Conservation (phyloP, 2,113 vertebrate species). For the Vulpes vulpes region DNA sequence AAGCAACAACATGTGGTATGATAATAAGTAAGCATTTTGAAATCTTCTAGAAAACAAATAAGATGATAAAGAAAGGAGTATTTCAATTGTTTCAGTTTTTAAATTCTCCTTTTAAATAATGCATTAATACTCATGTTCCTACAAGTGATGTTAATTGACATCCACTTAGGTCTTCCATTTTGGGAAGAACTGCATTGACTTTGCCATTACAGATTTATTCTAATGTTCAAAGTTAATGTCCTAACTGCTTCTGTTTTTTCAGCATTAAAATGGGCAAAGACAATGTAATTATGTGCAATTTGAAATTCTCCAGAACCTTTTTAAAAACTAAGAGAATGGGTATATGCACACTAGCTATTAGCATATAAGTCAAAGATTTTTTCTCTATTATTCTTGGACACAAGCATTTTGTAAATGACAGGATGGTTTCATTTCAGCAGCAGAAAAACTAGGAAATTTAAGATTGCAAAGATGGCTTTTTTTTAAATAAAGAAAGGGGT, state of each 20-base stretch:
- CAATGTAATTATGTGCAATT: slow-evolving; percentile 5
- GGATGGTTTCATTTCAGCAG: not conserved
- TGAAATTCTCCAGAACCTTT: not conserved
- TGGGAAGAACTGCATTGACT: slow-evolving; percentile 32
- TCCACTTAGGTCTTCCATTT: not conserved
- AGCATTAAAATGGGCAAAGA: slow-evolving; percentile 26
- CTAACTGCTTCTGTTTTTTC: slow-evolving; percentile 60
- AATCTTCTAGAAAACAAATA: slow-evolving; percentile 31
- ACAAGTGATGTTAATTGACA: not conserved
- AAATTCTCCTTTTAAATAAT: slow-evolving; percentile 37
- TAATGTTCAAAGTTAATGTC: slow-evolving; percentile 66
- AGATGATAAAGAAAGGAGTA: not conserved
- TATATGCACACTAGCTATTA: not conserved
- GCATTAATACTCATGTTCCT: slow-evolving; percentile 50
- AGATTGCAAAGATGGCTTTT: not conserved
- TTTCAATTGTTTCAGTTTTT: slow-evolving; percentile 55
- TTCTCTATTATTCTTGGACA: not conserved
- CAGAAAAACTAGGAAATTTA: not conserved
- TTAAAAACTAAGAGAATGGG: not conserved
- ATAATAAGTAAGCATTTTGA: not conserved
- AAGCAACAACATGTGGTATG: not conserved
- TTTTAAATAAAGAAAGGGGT: not conserved
- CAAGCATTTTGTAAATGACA: not conserved
- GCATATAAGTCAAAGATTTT: not conserved
- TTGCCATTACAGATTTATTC: slow-evolving; percentile 62